A percentile compares a stretch with the other conserved stretches of the same genome.
Evolutionary conservation across 2,888 invertebrate genomes (phyloP).

Genomic region (Microplitis deprimator): DNA sequence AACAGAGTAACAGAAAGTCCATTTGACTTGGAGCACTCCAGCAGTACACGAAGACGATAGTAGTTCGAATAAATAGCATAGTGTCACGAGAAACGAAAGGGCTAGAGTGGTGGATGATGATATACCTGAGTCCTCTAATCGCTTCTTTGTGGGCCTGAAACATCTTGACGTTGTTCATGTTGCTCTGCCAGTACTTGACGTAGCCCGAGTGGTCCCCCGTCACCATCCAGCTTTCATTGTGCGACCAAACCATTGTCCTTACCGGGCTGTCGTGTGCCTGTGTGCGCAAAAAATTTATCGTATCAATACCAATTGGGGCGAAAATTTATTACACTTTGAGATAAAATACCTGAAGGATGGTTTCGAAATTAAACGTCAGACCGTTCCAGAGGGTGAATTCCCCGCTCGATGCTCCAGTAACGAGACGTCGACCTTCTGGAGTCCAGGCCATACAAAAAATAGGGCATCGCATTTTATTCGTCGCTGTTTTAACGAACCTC

Average conservation of each 20-base stretch:
- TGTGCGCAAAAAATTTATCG: slow-evolving; percentile 49
- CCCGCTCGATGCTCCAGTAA: slow-evolving; percentile 98
- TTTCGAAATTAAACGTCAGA: slow-evolving; percentile 99
- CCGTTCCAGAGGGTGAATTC: slow-evolving; percentile 99
- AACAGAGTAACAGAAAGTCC: slow-evolving; percentile 22
- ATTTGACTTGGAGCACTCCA: slow-evolving; percentile 24
- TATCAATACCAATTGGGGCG: slow-evolving; percentile 1
- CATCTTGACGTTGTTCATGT: slow-evolving; percentile 99
- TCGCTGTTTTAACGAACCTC: slow-evolving; percentile 98
- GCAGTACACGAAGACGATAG: slow-evolving; percentile 36
- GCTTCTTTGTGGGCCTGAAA: slow-evolving; percentile 99
- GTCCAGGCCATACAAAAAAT: slow-evolving; percentile 99
- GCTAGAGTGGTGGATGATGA: slow-evolving; percentile 67
- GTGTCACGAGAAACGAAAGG: slow-evolving; percentile 68
- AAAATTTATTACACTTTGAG: not conserved
- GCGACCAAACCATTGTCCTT: slow-evolving; percentile 99
- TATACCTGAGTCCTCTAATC: slow-evolving; percentile 96
- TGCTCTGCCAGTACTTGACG: slow-evolving; percentile 99
- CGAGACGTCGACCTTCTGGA: slow-evolving; percentile 96
- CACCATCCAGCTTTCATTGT: slow-evolving; percentile 99
- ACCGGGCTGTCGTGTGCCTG: slow-evolving; percentile 99
- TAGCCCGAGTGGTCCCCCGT: slow-evolving; percentile 99
- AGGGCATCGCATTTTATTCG: slow-evolving; percentile 99
- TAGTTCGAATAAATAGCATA: slow-evolving; percentile 52
- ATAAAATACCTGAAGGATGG: slow-evolving; percentile 91